phyloP scores from a whole-genome alignment of 2,888 invertebrate species.

The Drosophila melanosoma region DNA sequence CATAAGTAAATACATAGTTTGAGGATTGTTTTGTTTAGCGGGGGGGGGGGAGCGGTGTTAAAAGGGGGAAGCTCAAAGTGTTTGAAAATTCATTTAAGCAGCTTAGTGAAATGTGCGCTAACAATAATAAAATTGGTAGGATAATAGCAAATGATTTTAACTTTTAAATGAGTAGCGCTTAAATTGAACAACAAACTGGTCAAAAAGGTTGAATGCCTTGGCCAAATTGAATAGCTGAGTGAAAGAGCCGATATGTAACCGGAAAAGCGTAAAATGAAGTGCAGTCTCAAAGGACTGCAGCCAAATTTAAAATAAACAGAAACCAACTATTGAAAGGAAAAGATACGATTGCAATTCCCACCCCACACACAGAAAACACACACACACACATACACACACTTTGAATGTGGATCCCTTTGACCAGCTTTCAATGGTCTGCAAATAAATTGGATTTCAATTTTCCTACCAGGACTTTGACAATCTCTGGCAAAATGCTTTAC shows the following conservation, averaged over 20 bases:
- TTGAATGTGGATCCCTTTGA: conserved; percentile 54
- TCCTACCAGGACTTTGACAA: conserved; percentile 48
- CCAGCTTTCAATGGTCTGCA: conserved; percentile 58
- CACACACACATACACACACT: conserved; percentile 12
- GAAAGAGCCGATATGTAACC: conserved; percentile 53
- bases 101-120: conserved; percentile 69
- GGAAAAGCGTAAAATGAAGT: conserved; percentile 67
- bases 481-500: conserved; percentile 43
- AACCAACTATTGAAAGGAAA: conserved; percentile 20
- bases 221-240: conserved; percentile 27
- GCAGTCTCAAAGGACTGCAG: conserved; percentile 52
- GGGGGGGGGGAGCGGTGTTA: background rate
- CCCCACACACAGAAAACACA: conserved; percentile 11
- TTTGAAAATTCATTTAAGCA: conserved; percentile 72
- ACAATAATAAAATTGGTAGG: conserved; percentile 65
- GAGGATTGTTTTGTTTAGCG: conserved; percentile 62
- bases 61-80: conserved; percentile 22
- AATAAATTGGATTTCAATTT: conserved; percentile 73
- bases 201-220: background rate
- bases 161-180: conserved; percentile 58
- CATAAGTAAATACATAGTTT: conserved; percentile 79
- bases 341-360: conserved; percentile 12
- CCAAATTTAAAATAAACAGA: conserved; percentile 54
- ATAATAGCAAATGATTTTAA: conserved; percentile 60
- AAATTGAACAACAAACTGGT: conserved; percentile 45